phyloP scores from a whole-genome alignment of 2,797 vertebrate genomes.

The Paedocypris micromegethes region DNA sequence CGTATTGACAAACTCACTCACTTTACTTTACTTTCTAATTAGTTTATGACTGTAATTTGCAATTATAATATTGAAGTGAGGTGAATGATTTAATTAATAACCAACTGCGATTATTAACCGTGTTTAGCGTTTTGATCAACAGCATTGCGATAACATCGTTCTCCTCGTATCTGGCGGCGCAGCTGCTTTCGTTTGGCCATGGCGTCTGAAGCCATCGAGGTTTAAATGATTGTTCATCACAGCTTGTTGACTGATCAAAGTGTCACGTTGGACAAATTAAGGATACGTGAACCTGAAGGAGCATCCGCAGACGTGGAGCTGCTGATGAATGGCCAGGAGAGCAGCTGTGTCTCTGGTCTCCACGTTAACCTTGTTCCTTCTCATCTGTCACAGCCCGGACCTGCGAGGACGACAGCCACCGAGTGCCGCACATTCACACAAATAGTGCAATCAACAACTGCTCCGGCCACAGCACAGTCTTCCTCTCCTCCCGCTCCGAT shows the following conservation, averaged over 20 bases:
- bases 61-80: too few relatives aligned
- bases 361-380: slow-evolving; percentile 66
- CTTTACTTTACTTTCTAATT: too few relatives aligned
- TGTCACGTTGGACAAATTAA: slow-evolving; percentile 45
- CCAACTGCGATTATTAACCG: too few relatives aligned
- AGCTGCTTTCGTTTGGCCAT: background rate
- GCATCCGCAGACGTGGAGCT: slow-evolving; percentile 24
- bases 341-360: slow-evolving; percentile 54
- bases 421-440: slow-evolving; percentile 46
- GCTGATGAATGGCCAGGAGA: slow-evolving; percentile 55
- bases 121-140: too few relatives aligned
- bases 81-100: too few relatives aligned
- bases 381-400: slow-evolving; percentile 61
- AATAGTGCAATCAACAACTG: slow-evolving; percentile 38
- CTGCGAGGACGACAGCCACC: slow-evolving; percentile 41
- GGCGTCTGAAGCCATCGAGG: slow-evolving; percentile 18
- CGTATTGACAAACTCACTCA: too few relatives aligned
- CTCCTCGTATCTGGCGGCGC: too few relatives aligned
- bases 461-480: background rate
- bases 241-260: slow-evolving; percentile 42
- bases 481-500: slow-evolving; percentile 7
- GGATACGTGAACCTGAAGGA: slow-evolving; percentile 21
- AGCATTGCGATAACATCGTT: too few relatives aligned
- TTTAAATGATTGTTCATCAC: slow-evolving; percentile 24
- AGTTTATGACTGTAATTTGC: too few relatives aligned